phyloP scores from a whole-genome alignment of 2,113 vertebrate species.

The Microcebus ravelobensis region DNA sequence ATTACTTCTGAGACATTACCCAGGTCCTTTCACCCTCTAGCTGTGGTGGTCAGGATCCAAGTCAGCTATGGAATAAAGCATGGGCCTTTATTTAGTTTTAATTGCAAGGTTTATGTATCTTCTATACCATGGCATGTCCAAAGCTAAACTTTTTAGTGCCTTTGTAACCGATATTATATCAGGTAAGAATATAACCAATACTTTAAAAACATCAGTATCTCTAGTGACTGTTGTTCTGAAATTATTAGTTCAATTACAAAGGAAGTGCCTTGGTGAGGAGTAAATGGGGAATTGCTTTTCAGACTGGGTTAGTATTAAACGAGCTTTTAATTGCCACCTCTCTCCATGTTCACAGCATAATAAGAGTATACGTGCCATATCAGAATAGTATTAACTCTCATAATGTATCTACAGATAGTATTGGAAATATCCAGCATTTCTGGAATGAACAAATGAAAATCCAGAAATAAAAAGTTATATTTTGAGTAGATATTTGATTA shows the following conservation, averaged over 20 bases:
- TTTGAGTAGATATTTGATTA: neutral
- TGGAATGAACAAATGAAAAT: constrained; percentile 13
- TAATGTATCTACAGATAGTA: neutral
- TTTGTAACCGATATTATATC: neutral
- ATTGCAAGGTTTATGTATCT: neutral
- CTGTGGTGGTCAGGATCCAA: neutral
- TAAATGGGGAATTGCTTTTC: neutral
- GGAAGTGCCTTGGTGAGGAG: neutral
- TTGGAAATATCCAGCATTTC: neutral
- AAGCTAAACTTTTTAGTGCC: neutral
- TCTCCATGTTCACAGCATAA: neutral
- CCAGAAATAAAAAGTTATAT: neutral
- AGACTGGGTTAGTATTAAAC: neutral
- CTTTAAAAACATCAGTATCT: neutral
- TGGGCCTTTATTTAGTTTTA: neutral
- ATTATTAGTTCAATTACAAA: neutral
- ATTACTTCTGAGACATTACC: neutral
- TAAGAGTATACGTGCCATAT: neutral
- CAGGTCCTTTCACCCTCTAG: neutral
- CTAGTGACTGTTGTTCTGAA: neutral
- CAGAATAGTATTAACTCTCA: neutral
- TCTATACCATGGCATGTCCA: neutral
- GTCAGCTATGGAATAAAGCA: neutral
- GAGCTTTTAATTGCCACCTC: neutral
- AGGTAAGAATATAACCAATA: neutral